A percentile compares a stretch with the other conserved stretches of the same genome.
Conservation (phyloP, 2,797 vertebrate species). For the Megalops cyprinoides region DNA sequence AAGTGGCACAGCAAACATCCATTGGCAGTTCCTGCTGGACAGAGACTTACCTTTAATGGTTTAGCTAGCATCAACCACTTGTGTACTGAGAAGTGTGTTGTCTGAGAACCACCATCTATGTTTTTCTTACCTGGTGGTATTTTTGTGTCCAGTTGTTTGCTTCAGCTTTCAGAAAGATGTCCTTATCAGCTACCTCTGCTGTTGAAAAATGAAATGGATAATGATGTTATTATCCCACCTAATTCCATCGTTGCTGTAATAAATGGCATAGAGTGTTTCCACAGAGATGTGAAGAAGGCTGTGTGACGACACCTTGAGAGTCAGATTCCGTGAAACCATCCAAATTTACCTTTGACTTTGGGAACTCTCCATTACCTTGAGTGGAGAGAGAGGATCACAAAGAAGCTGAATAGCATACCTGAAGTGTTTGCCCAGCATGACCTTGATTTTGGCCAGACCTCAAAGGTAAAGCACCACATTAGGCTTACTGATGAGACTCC, state of each 20-base stretch:
- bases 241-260: neutral
- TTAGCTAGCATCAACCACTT: too few species aligned
- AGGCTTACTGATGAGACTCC: conserved; percentile 20
- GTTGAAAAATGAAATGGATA: neutral
- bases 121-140: neutral
- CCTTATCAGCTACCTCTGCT: neutral
- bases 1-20: too few species aligned
- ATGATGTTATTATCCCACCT: neutral
- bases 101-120: too few species aligned
- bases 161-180: neutral
- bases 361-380: neutral
- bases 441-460: conserved; percentile 36
- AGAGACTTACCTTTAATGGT: too few species aligned
- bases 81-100: too few species aligned
- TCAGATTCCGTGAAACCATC: too few species aligned
- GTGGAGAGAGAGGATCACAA: conserved; percentile 19
- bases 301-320: too few species aligned
- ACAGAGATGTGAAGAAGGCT: too few species aligned
- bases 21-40: too few species aligned
- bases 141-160: neutral
- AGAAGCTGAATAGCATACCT: neutral
- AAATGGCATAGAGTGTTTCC: too few species aligned
- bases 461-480: conserved; percentile 37
- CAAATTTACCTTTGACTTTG: conserved; percentile 20
- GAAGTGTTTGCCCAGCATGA: conserved; percentile 31